Evolutionary conservation across 1,140 invertebrate genomes (phyloP), one percentile per base, ranked within the genome.

Genomic region (Centruroides vittatus): DNA sequence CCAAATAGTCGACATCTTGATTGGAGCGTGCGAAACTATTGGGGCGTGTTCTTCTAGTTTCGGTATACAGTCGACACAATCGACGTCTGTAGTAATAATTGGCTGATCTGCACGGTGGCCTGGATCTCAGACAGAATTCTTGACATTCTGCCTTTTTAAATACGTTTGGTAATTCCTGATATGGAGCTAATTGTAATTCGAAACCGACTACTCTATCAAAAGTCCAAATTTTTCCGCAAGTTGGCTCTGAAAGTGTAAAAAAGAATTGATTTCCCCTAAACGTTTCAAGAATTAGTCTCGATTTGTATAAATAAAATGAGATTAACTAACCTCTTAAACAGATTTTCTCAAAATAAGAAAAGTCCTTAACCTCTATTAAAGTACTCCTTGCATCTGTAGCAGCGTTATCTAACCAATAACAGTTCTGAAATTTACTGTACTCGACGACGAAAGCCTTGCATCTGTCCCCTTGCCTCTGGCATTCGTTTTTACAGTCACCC

Each of bases 271-370:
- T 35, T 36, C 60, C 23, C 10, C 47, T 41, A 55, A 41, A 41
- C 36, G 36, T 55, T 7, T n/a, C 55, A 23, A 8, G 35, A 8
- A 61, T 5, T 41, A 41, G 8, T 41, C 8, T 35, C 34, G 11
- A 61, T 10, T 12, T 47, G 52, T 23, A 36, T 5, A 49, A 41
- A 11, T 11, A 50, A 34, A 2, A 48, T 11, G 36, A n/a, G 1
- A 23, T 7, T 35, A 50, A 8, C 53, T 67, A 65, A 75, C 73
- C 73, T 66, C 67, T 61, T 34, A 77, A 61, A 64, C 78, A 79
- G 41, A 79, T 75, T 66, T 79, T 79, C 64, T 79, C 78, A 66
- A 76, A 78, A 65, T 78, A 78, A 34, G 75, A 70, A 4, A 73
- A 69, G 57, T 75, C 73, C 0, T 72, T 63, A 5, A 73, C 65